Conservation (phyloP, 2,888 invertebrate species). For the Torymus auratus region DNA sequence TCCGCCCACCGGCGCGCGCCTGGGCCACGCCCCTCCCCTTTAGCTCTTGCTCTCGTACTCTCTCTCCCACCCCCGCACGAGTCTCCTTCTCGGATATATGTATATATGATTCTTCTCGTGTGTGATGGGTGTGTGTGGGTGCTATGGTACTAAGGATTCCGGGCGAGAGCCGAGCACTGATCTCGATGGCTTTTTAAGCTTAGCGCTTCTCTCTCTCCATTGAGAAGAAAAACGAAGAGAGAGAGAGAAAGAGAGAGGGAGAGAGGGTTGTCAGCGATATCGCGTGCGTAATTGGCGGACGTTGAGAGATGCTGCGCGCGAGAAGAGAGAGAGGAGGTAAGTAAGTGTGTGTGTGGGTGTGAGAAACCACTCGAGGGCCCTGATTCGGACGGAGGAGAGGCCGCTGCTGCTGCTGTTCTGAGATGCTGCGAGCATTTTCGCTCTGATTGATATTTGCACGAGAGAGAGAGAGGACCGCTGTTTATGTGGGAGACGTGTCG, state of each 20-base stretch:
- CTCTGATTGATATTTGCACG: constrained; percentile 69
- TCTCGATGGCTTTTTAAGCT: constrained; percentile 31
- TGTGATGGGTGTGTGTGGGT: too few relatives aligned
- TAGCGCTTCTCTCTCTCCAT: not conserved
- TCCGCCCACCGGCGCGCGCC: too few relatives aligned
- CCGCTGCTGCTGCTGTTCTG: too few relatives aligned
- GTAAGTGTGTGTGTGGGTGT: constrained; percentile 38
- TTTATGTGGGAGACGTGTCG: too few relatives aligned
- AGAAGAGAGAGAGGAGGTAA: constrained; percentile 8
- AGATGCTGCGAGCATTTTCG: constrained; percentile 50
- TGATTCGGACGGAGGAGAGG: constrained; percentile 64
- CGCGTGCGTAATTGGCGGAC: constrained; percentile 37
- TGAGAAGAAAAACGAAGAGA: not conserved
- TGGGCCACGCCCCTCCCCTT: too few relatives aligned
- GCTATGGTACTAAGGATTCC: constrained; percentile 24
- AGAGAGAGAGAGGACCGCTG: not conserved
- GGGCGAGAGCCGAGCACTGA: not conserved
- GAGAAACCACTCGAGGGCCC: constrained; percentile 70
- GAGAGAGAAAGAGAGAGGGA: not conserved
- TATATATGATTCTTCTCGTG: too few relatives aligned
- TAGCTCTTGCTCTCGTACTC: too few relatives aligned
- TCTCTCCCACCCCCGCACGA: too few relatives aligned
- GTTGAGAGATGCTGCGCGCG: not conserved
- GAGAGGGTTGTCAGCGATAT: not conserved
- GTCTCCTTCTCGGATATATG: too few relatives aligned